phyloP scores from a whole-genome alignment of 2,888 invertebrate species.

The Pristionchus entomophagus region DNA sequence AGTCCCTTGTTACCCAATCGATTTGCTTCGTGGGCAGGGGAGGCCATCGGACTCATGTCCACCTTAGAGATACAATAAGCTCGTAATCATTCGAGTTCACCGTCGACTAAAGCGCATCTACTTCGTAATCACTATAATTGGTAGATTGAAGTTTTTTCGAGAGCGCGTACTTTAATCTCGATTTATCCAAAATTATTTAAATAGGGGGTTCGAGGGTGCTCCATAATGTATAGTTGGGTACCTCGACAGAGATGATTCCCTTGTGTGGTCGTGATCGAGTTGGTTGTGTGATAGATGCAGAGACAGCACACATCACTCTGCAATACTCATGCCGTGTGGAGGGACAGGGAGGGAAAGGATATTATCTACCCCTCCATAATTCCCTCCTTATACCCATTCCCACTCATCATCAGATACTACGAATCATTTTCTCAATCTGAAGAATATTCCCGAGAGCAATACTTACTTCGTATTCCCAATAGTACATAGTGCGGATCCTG shows the following conservation, averaged over 20 bases:
- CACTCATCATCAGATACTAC: no score
- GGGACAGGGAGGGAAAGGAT: no score
- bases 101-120: not conserved
- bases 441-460: not conserved
- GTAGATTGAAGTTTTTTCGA: no score
- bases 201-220: no score
- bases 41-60: conserved; percentile 66
- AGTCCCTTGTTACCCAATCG: conserved; percentile 78
- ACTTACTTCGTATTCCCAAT: conserved; percentile 64
- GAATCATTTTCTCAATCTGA: no score
- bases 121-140: no score
- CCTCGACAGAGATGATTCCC: conserved; percentile 62
- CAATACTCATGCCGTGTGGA: conserved; percentile 26
- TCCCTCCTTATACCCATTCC: no score
- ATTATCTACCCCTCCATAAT: no score
- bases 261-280: conserved; percentile 59
- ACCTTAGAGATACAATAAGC: not conserved
- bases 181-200: no score
- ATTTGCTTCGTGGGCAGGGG: conserved; percentile 62
- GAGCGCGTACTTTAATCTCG: no score
- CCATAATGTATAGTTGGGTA: no score
- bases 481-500: conserved; percentile 63
- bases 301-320: conserved; percentile 63
- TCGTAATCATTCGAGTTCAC: no score
- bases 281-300: conserved; percentile 60